These are phyloP conservation scores for Antrozous pallidus DNA, from an alignment of 2,797 vertebrate genomes.

Conservation along the genomic window DNA sequence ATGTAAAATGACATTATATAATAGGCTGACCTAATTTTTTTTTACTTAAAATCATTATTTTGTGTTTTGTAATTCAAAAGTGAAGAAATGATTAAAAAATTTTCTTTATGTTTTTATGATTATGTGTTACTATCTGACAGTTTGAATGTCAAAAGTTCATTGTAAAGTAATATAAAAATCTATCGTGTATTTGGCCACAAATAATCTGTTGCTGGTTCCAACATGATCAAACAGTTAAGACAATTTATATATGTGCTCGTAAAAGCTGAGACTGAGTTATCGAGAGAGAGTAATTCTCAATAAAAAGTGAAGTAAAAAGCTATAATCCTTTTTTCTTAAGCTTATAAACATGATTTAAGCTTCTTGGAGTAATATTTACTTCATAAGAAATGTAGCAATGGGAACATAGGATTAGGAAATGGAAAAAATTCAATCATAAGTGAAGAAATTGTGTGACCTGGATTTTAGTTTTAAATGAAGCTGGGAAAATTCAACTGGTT, in stretches of 20 bases:
- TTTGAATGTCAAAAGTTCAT: not conserved
- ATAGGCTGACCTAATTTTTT: not conserved
- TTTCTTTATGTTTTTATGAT: not conserved
- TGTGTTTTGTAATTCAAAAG: not conserved
- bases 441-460: conserved; percentile 12
- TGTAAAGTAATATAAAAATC: not conserved
- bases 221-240: not conserved
- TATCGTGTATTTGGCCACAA: not conserved
- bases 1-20: not conserved
- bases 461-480: conserved; percentile 54
- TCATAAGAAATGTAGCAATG: not conserved
- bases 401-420: not conserved
- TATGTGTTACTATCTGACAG: not conserved
- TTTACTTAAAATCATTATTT: not conserved
- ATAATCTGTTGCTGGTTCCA: not conserved
- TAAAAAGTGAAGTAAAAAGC: conserved; percentile 21
- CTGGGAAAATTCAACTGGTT: not conserved
- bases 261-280: not conserved
- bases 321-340: not conserved
- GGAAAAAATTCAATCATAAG: conserved; percentile 6
- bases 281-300: not conserved
- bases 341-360: not conserved
- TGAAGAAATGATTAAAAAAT: not conserved
- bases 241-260: not conserved
- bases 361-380: conserved; percentile 29